A percentile compares a stretch with the other conserved stretches of the same genome.
Conservation (phyloP, 23 tunicate species). For the Ciona savignyi region DNA sequence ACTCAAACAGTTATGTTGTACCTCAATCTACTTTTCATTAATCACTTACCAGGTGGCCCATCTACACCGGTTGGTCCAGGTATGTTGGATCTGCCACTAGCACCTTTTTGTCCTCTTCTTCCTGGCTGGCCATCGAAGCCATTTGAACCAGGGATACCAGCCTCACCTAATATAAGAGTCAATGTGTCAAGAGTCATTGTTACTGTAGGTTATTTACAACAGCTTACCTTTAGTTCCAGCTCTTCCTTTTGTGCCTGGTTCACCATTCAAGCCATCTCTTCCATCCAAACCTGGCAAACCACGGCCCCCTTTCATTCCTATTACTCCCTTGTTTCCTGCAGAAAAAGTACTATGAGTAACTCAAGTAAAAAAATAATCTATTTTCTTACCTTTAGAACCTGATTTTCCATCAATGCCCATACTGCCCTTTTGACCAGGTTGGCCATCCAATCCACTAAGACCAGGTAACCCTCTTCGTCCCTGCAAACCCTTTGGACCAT, state of each 20-base stretch:
- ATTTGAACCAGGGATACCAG: neutral
- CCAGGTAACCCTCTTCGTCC: slow-evolving; percentile 49
- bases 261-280: neutral
- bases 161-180: neutral
- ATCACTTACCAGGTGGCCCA: slow-evolving; percentile 51
- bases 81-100: neutral
- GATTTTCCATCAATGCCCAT: slow-evolving; percentile 49
- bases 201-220: too few species aligned
- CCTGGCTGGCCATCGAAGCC: neutral
- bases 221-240: neutral
- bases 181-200: too few species aligned
- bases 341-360: neutral
- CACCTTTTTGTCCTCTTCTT: neutral
- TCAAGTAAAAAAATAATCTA: neutral
- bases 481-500: slow-evolving; percentile 30
- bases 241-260: neutral
- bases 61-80: slow-evolving; percentile 52
- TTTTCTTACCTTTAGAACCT: slow-evolving; percentile 34
- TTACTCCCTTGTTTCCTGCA: neutral
- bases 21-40: too few species aligned
- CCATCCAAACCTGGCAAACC: neutral
- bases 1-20: too few species aligned
- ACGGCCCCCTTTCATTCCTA: neutral
- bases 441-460: slow-evolving; percentile 25
- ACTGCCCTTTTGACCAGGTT: slow-evolving; percentile 22